phyloP scores from a whole-genome alignment of 2,113 vertebrate species.

The Nothobranchius kuhntae region DNA sequence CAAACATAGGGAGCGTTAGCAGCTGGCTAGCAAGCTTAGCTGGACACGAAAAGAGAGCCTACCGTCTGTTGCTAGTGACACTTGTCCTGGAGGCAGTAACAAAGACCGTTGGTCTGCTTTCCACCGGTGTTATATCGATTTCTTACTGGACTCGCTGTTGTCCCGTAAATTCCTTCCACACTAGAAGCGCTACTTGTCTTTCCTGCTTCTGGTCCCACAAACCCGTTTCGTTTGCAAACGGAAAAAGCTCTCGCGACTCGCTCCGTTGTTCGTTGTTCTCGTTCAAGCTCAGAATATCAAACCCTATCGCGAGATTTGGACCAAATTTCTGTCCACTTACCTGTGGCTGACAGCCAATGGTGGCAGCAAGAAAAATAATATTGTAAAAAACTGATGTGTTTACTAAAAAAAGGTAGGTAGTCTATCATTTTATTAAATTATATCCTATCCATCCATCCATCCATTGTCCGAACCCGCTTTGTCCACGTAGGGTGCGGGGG shows the following conservation, averaged over 20 bases:
- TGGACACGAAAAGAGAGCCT: conserved; percentile 55
- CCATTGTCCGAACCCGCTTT: too few species aligned
- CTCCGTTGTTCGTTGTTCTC: conserved; percentile 64
- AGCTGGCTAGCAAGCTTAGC: conserved; percentile 59
- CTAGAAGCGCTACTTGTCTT: conserved; percentile 29
- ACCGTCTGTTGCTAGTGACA: conserved; percentile 69
- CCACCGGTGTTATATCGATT: not conserved
- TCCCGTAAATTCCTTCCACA: conserved; percentile 24
- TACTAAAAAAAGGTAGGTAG: too few species aligned
- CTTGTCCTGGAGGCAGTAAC: conserved; percentile 37
- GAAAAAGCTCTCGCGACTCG: conserved; percentile 21
- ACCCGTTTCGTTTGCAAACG: conserved; percentile 31
- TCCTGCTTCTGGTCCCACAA: conserved; percentile 58
- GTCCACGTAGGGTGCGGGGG: too few species aligned
- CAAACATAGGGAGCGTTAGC: conserved; percentile 54
- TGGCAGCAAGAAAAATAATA: too few species aligned
- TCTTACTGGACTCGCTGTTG: not conserved
- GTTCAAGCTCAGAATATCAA: conserved; percentile 63
- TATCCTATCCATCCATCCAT: too few species aligned
- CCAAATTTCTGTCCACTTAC: too few species aligned
- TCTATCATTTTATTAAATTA: too few species aligned
- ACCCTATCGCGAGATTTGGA: conserved; percentile 70
- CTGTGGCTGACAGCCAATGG: too few species aligned
- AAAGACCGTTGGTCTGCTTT: not conserved
- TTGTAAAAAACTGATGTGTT: too few species aligned